Conservation (phyloP, 2,113 vertebrate species). For the Dissostichus mawsoni region DNA sequence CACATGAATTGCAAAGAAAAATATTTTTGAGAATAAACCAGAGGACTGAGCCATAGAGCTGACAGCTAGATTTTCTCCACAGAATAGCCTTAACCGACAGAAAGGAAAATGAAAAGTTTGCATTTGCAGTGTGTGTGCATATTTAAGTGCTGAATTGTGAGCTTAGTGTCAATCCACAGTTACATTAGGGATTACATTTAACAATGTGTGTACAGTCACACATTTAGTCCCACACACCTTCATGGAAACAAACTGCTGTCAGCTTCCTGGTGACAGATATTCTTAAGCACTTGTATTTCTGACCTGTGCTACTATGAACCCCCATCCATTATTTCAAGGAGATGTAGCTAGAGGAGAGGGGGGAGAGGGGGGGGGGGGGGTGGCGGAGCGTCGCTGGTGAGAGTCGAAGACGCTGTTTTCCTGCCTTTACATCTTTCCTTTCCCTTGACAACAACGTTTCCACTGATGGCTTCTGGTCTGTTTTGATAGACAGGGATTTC, state of each 20-base stretch:
- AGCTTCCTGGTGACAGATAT: background rate
- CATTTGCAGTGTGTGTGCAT: constrained; percentile 5
- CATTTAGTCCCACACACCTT: background rate
- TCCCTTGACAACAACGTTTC: no score
- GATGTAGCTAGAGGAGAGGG: no score
- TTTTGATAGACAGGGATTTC: no score
- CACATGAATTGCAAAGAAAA: background rate
- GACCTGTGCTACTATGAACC: no score
- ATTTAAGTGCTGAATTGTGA: constrained; percentile 1
- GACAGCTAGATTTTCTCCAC: constrained; percentile 41
- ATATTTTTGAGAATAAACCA: constrained; percentile 22
- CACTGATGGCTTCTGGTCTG: no score
- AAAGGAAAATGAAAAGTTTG: constrained; percentile 33
- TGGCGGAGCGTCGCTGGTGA: no score
- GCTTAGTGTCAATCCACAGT: constrained; percentile 8
- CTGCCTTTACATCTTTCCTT: no score
- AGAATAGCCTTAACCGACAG: constrained; percentile 13
- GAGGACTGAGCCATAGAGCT: constrained; percentile 31
- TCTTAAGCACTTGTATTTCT: no score
- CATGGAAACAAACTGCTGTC: background rate
- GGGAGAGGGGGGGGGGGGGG: no score
- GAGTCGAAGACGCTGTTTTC: no score
- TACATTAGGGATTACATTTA: constrained; percentile 25
- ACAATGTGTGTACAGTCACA: constrained; percentile 18
- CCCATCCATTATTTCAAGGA: no score